A percentile compares a stretch with the other conserved stretches of the same genome.
phyloP scores from a whole-genome alignment of 2,797 vertebrate genomes.

The Galago senegalensis region DNA sequence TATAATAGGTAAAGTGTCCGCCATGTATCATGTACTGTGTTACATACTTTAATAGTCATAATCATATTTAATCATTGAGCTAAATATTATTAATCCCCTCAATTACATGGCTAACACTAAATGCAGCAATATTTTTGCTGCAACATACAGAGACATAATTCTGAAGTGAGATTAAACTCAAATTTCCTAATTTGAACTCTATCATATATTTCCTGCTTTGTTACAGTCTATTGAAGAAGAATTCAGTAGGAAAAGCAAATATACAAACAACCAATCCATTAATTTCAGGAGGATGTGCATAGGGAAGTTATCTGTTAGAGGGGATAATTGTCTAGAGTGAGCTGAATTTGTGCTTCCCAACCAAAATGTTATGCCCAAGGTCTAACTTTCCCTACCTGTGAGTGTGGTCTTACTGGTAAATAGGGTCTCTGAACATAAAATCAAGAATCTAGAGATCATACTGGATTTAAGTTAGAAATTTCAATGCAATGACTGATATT shows the following conservation, averaged over 20 bases:
- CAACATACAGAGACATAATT: neutral
- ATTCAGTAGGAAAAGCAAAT: neutral
- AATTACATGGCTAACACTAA: neutral
- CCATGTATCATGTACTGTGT: neutral
- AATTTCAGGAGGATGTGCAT: neutral
- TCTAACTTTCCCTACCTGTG: neutral
- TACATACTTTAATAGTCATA: neutral
- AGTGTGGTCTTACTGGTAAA: neutral
- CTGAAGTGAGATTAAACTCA: neutral
- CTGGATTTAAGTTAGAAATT: neutral
- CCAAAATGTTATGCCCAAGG: neutral
- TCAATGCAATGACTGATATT: neutral
- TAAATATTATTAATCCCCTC: neutral
- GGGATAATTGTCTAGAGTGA: neutral
- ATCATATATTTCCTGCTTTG: neutral
- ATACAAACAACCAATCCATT: rapidly evolving
- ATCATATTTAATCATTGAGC: neutral
- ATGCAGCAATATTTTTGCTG: neutral
- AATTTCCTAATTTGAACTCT: neutral
- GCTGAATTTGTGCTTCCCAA: neutral
- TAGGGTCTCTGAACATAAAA: neutral
- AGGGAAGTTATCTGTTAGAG: neutral
- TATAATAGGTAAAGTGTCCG: neutral
- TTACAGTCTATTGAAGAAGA: neutral
- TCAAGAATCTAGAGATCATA: neutral